Base-by-base conservation (phyloP, 2,888 invertebrate genomes). In the Sipha maydis region DNA sequence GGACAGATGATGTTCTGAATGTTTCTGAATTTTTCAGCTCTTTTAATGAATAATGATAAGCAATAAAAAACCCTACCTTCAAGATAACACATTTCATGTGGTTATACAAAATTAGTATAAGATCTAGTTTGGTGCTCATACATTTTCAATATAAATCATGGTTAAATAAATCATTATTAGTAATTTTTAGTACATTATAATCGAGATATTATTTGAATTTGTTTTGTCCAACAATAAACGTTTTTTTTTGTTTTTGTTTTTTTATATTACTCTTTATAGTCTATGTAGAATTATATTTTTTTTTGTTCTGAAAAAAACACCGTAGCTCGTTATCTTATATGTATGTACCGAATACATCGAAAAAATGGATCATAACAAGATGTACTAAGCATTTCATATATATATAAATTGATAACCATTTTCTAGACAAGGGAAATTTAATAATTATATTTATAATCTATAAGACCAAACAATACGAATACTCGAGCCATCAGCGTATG, bases 1-100 rank as follows among this genome's bases (percentile, higher is more conserved):
- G 28, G 67, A 61, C 67, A 9, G 67, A 67, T 67, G 14, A 14
- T 48, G 25, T n/a, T n/a, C 67, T 28, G 11, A 8, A 14, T 11
- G 67, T 67, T 61, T 61, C n/a, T n/a, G n/a, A 2, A 61, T 61
- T 61, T 67, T 67, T 67, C n/a, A 67, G 67, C 67, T 11, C 8
- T 67, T n/a, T n/a, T 67, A 67, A 28, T 67, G 67, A 67, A 67
- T 67, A 67, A 67, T n/a, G 67, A 28, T n/a, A n/a, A 67, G 67
- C n/a, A 9, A 67, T 67, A n/a, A n/a, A 67, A 9, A 48, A 48
- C 48, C 11, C 11, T 8, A 14, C 48, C 48, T 11, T 48, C 1
- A 14, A 41, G 48, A 14, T 48, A 48, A 14, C 48, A 14, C 48
- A 11, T 1, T 48, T 48, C 14, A 11, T n/a, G n/a, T 67, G 8